Percentiles rank a stretch among this genome's conserved stretches.
phyloP scores from a whole-genome alignment of 2,113 vertebrate species.

The mouse (Mus musculus) region DNA sequence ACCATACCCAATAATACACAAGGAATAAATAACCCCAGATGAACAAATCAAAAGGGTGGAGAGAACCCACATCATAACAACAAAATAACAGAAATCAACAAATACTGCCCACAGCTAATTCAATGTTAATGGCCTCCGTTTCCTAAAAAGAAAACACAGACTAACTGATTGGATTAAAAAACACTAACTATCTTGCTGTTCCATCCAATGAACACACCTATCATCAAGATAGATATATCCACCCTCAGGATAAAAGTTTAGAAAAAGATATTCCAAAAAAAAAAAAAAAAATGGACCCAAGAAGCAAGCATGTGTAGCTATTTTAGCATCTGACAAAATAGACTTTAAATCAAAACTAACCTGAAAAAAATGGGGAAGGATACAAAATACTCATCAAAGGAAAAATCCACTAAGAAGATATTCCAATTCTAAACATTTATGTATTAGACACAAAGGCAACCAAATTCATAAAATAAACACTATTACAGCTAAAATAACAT shows the following conservation, averaged over 20 bases:
- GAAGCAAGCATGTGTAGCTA: background rate
- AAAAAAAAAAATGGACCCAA: background rate
- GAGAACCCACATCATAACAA: background rate
- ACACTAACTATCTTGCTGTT: background rate
- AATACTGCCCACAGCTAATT: background rate
- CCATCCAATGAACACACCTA: background rate
- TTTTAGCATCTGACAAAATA: background rate
- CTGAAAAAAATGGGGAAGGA: background rate
- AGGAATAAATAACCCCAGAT: background rate
- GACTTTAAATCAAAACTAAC: background rate
- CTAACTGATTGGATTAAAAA: background rate
- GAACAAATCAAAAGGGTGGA: background rate
- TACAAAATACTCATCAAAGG: background rate
- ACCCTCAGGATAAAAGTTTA: background rate
- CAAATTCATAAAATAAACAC: background rate
- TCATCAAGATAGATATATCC: background rate
- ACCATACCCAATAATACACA: background rate
- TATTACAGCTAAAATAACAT: background rate
- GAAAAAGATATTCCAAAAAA: background rate
- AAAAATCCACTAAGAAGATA: background rate
- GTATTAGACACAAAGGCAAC: background rate
- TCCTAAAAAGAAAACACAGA: background rate
- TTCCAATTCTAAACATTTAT: background rate
- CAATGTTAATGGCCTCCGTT: background rate
- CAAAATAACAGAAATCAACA: background rate